Conservation (phyloP, 2,113 vertebrate species). For the Sorex fumeus region DNA sequence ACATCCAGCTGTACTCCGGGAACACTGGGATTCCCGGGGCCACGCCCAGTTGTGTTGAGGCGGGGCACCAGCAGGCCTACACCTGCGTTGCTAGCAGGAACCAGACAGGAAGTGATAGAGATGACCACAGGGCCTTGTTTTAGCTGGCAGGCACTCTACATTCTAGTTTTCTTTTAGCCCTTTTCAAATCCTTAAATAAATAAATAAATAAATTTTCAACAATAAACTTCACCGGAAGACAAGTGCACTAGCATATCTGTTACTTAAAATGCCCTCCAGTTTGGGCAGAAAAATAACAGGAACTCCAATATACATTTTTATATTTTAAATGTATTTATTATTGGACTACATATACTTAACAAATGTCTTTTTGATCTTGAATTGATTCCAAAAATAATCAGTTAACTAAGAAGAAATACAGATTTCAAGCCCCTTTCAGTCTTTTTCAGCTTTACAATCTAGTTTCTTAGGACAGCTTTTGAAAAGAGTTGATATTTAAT, state of each 20-base stretch:
- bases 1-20: no score
- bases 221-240: slow-evolving; percentile 28
- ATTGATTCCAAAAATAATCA: slow-evolving; percentile 48
- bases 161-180: no score
- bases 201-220: slow-evolving; percentile 7
- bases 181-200: slow-evolving; percentile 26
- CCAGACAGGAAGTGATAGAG: no score
- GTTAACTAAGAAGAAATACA: not conserved
- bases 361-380: slow-evolving; percentile 4
- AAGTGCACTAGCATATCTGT: slow-evolving; percentile 21
- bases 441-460: slow-evolving; percentile 27
- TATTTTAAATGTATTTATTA: slow-evolving; percentile 31
- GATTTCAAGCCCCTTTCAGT: slow-evolving; percentile 25
- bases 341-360: slow-evolving; percentile 14
- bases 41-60: no score
- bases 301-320: slow-evolving; percentile 39
- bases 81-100: no score
- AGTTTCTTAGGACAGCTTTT: slow-evolving; percentile 59
- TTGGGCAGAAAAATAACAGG: slow-evolving; percentile 43
- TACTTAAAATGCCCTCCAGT: slow-evolving; percentile 46
- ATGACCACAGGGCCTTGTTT: no score
- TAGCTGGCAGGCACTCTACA: no score
- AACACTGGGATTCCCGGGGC: no score
- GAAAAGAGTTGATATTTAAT: not conserved
- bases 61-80: no score